Evolutionary conservation across 2,113 vertebrate genomes (phyloP), one percentile per base, ranked within the genome.

Genomic region (Edolisoma coerulescens): DNA sequence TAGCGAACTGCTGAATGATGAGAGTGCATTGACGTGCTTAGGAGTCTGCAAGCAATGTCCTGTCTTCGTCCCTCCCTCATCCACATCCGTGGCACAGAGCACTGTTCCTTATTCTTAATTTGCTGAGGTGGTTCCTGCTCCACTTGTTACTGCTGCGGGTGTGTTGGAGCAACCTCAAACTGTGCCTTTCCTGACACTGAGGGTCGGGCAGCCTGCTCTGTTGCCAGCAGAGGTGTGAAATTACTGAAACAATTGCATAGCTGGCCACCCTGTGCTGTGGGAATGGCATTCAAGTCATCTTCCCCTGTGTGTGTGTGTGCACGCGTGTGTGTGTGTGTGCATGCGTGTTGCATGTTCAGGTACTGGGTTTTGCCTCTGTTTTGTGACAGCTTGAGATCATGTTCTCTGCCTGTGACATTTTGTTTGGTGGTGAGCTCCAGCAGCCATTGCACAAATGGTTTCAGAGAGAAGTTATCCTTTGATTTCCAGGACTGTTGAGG

Each of bases 141-240:
- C 0, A 0, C 65, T 64, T 69, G 7, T 59, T 47, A 7, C 1
- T 78, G 41, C 56, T 84, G 14, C 1, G 3, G 22, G 11, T 67
- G 28, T 45, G 39, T 82, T 50, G 59, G 13, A 77, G 76, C 69
- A 84, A 2, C 44, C 30, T 65, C 37, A 42, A 4, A 39, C 42
- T 19, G 0, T 82, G 35, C 73, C 50, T 57, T 79, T 3, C 1
- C 44, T 59, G 50, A 33, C 59, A n/a, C 9, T 0, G 0, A 28
- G 75, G 13, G 19, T 21, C 2, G 0, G 37, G 37, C 52, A 86
- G 47, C 85, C 32, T 2, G 1, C 60, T 56, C 13, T 28, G 7
- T 35, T 21, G 5, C 76, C 42, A 54, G 30, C 79, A 78, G 41
- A 68, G 30, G 17, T 69, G 63, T 73, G 68, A 85, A 77, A 74